phyloP scores from a whole-genome alignment of 2,888 invertebrate genomes.

The Neuroscelio doddi region DNA sequence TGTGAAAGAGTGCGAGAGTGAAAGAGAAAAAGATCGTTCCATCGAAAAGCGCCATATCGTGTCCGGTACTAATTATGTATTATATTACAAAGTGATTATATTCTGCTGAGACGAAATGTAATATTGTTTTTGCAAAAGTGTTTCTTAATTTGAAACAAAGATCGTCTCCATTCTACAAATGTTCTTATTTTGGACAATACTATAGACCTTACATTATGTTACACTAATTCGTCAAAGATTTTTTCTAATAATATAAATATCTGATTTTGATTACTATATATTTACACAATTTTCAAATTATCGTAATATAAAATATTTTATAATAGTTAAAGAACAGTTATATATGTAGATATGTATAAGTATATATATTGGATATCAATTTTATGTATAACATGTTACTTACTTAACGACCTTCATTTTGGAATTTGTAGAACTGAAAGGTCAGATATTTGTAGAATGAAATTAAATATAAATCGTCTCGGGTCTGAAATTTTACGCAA shows the following conservation, averaged over 20 bases:
- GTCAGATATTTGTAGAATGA: constrained; percentile 10
- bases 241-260: too few species aligned
- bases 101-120: constrained; percentile 54
- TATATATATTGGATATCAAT: too few species aligned
- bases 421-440: constrained; percentile 5
- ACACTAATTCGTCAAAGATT: neutral
- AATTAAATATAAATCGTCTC: constrained; percentile 18
- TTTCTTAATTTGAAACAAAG: constrained; percentile 63
- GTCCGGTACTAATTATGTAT: constrained; percentile 59
- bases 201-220: constrained; percentile 56
- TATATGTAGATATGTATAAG: too few species aligned
- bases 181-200: constrained; percentile 20
- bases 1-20: neutral
- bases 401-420: neutral
- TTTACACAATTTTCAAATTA: too few species aligned
- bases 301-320: too few species aligned
- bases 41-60: constrained; percentile 1
- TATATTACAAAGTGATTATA: constrained; percentile 62
- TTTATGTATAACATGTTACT: too few species aligned
- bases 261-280: too few species aligned
- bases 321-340: too few species aligned
- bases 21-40: constrained; percentile 1
- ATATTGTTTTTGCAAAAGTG: constrained; percentile 54
- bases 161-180: constrained; percentile 2
- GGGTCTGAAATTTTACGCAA: constrained; percentile 10